A percentile compares a stretch with the other conserved stretches of the same genome.
Conservation (phyloP, 2,113 vertebrate species). For the Odontesthes bonariensis region DNA sequence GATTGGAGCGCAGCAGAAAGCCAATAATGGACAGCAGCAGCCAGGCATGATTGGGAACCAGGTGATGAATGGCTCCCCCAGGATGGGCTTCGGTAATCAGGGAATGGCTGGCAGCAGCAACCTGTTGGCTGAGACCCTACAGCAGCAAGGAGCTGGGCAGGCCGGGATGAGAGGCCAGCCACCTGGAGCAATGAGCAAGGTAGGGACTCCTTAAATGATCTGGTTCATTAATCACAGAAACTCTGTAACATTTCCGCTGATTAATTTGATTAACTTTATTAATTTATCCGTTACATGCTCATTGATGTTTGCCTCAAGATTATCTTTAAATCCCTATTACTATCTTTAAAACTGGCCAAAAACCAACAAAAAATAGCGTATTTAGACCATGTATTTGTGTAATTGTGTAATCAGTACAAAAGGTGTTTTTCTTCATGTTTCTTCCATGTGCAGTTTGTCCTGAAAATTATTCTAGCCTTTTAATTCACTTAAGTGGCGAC, state of each 20-base stretch:
- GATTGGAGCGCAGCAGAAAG: conserved; percentile 83
- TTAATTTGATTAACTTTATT: neutral
- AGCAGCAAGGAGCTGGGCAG: conserved; percentile 87
- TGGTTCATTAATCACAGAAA: too few species aligned
- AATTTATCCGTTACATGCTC: too few species aligned
- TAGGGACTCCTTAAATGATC: conserved; percentile 50
- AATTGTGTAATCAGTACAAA: neutral
- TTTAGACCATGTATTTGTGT: neutral
- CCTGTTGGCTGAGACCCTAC: conserved; percentile 93
- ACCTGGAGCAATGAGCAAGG: conserved; percentile 91
- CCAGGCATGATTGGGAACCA: conserved; percentile 85
- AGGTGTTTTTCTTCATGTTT: neutral
- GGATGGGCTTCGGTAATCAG: conserved; percentile 92
- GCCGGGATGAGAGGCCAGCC: conserved; percentile 90
- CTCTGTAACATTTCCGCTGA: neutral
- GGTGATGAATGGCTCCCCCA: conserved; percentile 97
- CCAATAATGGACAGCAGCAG: conserved; percentile 83
- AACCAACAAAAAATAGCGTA: neutral
- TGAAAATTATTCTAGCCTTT: too few species aligned
- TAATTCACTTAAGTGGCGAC: too few species aligned
- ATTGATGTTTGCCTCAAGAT: too few species aligned
- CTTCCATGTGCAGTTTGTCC: neutral
- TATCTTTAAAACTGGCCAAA: too few species aligned
- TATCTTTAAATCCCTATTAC: too few species aligned
- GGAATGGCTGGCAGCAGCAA: conserved; percentile 89